phyloP scores from a whole-genome alignment of 2,797 vertebrate species.

The Helarctos malayanus region DNA sequence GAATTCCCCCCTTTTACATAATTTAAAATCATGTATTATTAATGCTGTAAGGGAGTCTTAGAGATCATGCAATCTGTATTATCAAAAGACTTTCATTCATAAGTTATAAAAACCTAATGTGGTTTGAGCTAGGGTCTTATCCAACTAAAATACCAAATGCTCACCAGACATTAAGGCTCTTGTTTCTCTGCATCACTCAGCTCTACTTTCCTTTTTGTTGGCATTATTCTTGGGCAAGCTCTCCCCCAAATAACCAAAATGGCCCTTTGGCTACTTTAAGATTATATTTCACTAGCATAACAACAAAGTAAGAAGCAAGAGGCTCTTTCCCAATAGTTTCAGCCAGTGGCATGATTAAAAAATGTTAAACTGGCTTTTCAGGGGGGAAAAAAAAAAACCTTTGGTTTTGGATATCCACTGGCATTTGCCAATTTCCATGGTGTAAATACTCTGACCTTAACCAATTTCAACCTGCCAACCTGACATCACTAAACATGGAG shows the following conservation, averaged over 20 bases:
- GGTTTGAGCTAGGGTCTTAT: conserved; percentile 30
- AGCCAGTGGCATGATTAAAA: not conserved
- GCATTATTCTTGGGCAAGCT: not conserved
- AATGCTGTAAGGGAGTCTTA: conserved; percentile 27
- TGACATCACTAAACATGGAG: not conserved
- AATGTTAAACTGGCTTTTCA: not conserved
- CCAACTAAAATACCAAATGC: conserved; percentile 18
- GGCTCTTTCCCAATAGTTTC: not conserved
- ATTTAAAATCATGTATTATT: conserved; percentile 44
- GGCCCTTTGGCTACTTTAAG: not conserved
- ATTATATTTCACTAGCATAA: not conserved
- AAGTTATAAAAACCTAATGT: conserved; percentile 25
- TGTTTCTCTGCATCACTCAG: not conserved
- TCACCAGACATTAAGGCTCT: conserved; percentile 40
- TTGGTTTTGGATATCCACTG: not conserved
- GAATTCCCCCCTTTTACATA: not conserved
- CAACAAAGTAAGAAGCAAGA: conserved; percentile 46
- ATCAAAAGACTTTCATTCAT: conserved; percentile 54
- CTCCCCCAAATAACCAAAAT: not conserved
- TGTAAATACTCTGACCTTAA: not conserved
- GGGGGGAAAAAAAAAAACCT: not conserved
- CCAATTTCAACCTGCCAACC: not conserved
- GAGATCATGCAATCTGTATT: not conserved
- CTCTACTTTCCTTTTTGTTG: not conserved
- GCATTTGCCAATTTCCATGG: not conserved